Conservation (phyloP, 2,797 vertebrate species). For the Catamblyrhynchus diadema region DNA sequence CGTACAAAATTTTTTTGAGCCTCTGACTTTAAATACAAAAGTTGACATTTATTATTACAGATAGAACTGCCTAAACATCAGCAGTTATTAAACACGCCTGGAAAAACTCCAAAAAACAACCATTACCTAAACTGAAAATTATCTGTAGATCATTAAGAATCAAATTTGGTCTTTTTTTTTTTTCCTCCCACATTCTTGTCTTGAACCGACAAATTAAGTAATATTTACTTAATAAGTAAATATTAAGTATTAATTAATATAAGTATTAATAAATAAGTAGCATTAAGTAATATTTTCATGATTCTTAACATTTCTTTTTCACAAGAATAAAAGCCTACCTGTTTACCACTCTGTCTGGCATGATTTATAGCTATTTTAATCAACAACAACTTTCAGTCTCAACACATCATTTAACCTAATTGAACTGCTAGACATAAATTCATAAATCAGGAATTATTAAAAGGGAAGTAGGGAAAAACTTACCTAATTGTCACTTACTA, state of each 20-base stretch:
- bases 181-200: neutral
- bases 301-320: neutral
- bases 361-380: conserved; percentile 16
- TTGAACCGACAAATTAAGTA: neutral
- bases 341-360: conserved; percentile 51
- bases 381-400: conserved; percentile 53
- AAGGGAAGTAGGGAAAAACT: conserved; percentile 81
- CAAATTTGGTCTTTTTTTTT: neutral
- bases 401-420: conserved; percentile 49
- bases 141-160: neutral
- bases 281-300: neutral
- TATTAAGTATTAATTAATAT: no score
- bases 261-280: no score
- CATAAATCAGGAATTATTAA: conserved; percentile 46
- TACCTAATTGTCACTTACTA: conserved; percentile 85
- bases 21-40: neutral
- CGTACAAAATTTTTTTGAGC: neutral
- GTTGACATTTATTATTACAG: neutral
- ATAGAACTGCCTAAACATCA: neutral
- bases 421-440: conserved; percentile 32
- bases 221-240: no score
- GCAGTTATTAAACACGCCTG: neutral
- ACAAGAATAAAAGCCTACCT: conserved; percentile 26
- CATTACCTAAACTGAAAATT: neutral
- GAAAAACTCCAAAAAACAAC: neutral